phyloP scores from a whole-genome alignment of 2,113 vertebrate genomes.

The Odontophorus gujanensis region DNA sequence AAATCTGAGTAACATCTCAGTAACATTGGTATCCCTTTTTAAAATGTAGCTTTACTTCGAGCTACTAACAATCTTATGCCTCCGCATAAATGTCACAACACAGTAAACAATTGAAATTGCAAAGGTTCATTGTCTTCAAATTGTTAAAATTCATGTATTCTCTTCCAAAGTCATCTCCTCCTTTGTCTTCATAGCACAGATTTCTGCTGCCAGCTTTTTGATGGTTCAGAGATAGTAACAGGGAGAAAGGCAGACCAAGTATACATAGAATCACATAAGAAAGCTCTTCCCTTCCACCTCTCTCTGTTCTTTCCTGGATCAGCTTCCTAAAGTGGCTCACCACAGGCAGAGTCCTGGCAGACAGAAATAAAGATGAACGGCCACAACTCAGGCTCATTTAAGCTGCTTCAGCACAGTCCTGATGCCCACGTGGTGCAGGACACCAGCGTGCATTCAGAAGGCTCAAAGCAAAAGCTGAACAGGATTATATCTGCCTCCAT shows the following conservation, averaged over 20 bases:
- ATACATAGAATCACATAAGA: neutral
- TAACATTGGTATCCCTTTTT: neutral
- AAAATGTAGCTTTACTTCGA: neutral
- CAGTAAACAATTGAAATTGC: slow-evolving; percentile 39
- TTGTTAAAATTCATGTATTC: slow-evolving; percentile 12
- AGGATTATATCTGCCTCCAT: neutral
- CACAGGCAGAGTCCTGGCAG: neutral
- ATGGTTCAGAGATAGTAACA: neutral
- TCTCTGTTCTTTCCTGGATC: neutral
- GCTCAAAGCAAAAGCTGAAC: neutral
- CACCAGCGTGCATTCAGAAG: rapidly evolving
- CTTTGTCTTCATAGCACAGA: neutral
- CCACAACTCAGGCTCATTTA: neutral
- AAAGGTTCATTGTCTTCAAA: slow-evolving; percentile 2
- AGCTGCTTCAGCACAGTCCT: neutral
- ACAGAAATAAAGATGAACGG: rapidly evolving
- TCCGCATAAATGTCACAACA: neutral
- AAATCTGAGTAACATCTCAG: neutral
- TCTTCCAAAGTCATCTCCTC: slow-evolving; percentile 29
- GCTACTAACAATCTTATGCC: neutral
- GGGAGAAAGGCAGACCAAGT: neutral
- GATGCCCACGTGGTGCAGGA: rapidly evolving
- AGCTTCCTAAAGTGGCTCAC: neutral
- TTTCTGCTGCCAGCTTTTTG: slow-evolving; percentile 14
- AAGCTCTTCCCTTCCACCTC: neutral